Percentiles rank a stretch among this genome's conserved stretches.
Evolutionary conservation across 2,888 invertebrate genomes (phyloP).

Genomic region (Ceriagrion tenellum): DNA sequence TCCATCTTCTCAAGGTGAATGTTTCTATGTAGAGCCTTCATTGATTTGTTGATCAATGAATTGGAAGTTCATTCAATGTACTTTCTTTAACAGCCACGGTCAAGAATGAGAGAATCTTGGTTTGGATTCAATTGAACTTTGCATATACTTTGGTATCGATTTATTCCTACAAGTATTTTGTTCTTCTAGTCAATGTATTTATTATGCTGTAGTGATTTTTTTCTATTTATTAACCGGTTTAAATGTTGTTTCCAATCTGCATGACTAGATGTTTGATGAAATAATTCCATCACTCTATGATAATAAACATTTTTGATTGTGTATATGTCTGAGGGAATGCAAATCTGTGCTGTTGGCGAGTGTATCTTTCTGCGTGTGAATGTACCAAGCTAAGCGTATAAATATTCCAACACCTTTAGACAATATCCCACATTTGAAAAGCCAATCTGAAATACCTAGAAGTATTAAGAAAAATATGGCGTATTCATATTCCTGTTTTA

Average conservation of each 20-base stretch:
- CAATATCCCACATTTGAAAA: slow-evolving; percentile 51
- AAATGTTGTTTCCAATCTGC: slow-evolving; percentile 41
- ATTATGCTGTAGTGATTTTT: neutral
- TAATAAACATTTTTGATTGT: slow-evolving; percentile 31
- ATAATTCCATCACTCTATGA: neutral
- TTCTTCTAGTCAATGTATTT: neutral
- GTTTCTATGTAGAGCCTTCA: neutral
- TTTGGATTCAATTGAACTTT: neutral
- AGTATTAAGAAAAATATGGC: slow-evolving; percentile 45
- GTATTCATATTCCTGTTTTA: slow-evolving; percentile 28
- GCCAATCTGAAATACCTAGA: slow-evolving; percentile 51
- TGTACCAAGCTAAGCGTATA: slow-evolving; percentile 5
- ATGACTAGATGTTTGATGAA: slow-evolving; percentile 30
- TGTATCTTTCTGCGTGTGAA: slow-evolving; percentile 14
- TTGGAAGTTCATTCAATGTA: neutral
- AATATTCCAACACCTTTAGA: slow-evolving; percentile 39
- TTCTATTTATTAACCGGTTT: neutral
- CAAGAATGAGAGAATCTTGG: neutral
- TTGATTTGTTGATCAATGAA: neutral
- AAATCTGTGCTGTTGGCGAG: neutral
- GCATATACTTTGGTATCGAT: neutral
- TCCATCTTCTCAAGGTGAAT: neutral
- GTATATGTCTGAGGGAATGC: neutral
- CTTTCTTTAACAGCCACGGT: neutral
- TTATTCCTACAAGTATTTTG: neutral